Conservation (phyloP, 2,113 vertebrate species). For the Tachysurus fulvidraco region DNA sequence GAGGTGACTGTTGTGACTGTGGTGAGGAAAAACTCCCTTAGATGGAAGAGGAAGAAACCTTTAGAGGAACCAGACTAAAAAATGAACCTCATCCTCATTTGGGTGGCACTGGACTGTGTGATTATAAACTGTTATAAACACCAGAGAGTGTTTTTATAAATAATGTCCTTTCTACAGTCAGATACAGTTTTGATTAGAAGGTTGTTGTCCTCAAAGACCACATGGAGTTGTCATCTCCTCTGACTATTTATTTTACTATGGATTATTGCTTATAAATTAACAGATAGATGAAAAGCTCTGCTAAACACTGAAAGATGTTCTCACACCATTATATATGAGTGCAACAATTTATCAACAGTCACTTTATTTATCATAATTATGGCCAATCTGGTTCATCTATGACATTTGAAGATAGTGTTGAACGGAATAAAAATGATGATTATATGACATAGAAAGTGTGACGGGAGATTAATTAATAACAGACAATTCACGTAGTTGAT, state of each 20-base stretch:
- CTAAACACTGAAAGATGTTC: conserved; percentile 30
- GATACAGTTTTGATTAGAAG: too few species aligned
- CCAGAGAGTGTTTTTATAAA: too few species aligned
- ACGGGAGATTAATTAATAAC: conserved; percentile 15
- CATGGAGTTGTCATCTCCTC: too few species aligned
- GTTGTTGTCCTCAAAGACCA: not conserved
- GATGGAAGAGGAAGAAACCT: too few species aligned
- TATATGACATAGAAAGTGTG: conserved; percentile 51
- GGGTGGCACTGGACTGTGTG: too few species aligned
- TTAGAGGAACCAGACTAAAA: too few species aligned
- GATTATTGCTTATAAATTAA: not conserved
- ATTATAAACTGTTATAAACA: too few species aligned
- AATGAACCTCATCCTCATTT: too few species aligned
- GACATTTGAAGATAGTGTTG: conserved; percentile 66
- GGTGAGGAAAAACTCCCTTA: too few species aligned
- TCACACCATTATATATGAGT: conserved; percentile 56
- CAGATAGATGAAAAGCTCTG: not conserved
- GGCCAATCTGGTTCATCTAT: conserved; percentile 61
- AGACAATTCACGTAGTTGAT: conserved; percentile 47
- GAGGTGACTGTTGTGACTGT: too few species aligned
- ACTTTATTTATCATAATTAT: conserved; percentile 62
- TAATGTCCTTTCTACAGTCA: too few species aligned
- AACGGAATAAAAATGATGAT: conserved; percentile 55
- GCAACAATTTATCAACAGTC: conserved; percentile 50
- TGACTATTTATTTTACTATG: not conserved